phyloP scores from a whole-genome alignment of 2,113 vertebrate genomes.

The Xyliphius kryptos region DNA sequence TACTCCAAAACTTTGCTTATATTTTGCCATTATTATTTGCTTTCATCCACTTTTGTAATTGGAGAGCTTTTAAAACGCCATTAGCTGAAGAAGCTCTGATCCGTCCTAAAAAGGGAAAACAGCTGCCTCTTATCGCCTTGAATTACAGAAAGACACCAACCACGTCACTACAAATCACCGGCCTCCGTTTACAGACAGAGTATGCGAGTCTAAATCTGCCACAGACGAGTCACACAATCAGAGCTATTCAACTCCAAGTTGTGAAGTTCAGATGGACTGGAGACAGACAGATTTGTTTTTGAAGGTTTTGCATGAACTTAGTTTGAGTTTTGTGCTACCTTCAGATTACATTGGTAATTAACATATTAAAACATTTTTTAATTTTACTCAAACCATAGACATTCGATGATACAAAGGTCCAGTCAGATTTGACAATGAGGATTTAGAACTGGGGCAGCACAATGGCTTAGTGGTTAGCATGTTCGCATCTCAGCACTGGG shows the following conservation, averaged over 20 bases:
- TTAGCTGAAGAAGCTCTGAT: constrained; percentile 42
- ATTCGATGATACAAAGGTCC: no score
- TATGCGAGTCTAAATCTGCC: constrained; percentile 24
- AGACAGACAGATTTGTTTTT: no score
- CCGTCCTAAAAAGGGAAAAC: constrained; percentile 41
- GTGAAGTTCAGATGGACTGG: no score
- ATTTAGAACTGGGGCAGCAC: no score
- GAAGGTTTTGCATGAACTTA: no score
- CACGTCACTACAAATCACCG: constrained; percentile 60
- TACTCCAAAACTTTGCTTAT: not conserved
- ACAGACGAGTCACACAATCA: constrained; percentile 5
- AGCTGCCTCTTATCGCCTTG: constrained; percentile 47
- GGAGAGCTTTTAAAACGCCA: constrained; percentile 46
- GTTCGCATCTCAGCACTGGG: no score
- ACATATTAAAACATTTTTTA: no score
- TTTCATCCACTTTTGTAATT: not conserved
- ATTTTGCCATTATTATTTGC: not conserved
- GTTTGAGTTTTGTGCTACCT: no score
- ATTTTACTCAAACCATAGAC: no score
- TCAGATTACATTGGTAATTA: no score
- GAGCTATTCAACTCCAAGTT: constrained; percentile 15
- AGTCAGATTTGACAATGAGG: no score
- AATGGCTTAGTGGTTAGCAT: no score
- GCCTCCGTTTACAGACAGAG: not conserved
- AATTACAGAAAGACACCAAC: constrained; percentile 52